These are phyloP conservation scores for Enteromius argenteus DNA, from an alignment of 2,797 vertebrate species.

Conservation along the genomic window DNA sequence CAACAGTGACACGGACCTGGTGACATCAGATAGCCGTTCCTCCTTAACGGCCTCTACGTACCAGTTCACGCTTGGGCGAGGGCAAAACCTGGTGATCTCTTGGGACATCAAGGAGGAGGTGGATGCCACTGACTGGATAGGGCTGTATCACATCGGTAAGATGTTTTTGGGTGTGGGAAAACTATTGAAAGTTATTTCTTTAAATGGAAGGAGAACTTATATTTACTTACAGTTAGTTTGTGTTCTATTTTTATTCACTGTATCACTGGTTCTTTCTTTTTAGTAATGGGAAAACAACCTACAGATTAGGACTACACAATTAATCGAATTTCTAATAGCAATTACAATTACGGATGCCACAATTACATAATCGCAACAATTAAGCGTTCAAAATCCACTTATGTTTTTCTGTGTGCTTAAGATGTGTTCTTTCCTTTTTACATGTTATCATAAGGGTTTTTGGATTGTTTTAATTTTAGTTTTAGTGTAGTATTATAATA, in stretches of 20 bases:
- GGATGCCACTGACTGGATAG: slow-evolving; percentile 97
- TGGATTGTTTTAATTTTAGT: too few relatives aligned
- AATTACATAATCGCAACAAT: too few relatives aligned
- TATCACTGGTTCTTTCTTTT: too few relatives aligned
- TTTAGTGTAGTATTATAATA: too few relatives aligned
- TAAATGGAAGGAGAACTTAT: neutral
- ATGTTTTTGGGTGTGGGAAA: neutral
- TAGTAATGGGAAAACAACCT: neutral
- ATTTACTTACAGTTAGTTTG: neutral
- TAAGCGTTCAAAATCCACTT: too few relatives aligned
- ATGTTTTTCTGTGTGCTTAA: too few relatives aligned
- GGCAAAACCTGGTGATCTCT: slow-evolving; percentile 93
- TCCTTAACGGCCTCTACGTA: slow-evolving; percentile 93
- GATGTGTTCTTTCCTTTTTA: too few relatives aligned
- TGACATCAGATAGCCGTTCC: slow-evolving; percentile 94
- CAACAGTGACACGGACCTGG: slow-evolving; percentile 95
- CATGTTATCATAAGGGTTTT: too few relatives aligned
- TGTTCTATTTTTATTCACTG: neutral
- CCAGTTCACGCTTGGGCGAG: slow-evolving; percentile 89
- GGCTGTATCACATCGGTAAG: slow-evolving; percentile 97
- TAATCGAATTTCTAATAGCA: too few relatives aligned
- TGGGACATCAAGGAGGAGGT: slow-evolving; percentile 99
- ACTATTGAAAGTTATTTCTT: neutral
- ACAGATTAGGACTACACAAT: neutral
- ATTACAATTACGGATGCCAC: too few relatives aligned